phyloP scores from a whole-genome alignment of 2,113 vertebrate genomes.

The Percopsis transmontana region DNA sequence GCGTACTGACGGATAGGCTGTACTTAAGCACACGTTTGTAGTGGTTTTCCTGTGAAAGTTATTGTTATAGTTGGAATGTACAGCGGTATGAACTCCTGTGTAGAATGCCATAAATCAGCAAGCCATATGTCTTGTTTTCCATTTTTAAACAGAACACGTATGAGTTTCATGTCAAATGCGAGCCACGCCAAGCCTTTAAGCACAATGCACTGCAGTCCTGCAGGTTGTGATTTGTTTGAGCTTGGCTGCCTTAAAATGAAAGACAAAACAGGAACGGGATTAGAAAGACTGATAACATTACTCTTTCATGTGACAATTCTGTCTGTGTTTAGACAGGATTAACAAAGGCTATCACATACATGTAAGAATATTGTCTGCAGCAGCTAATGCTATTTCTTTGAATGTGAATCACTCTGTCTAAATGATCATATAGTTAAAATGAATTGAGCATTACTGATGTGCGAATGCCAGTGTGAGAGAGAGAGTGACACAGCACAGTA shows the following conservation, averaged over 20 bases:
- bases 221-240: conserved; percentile 36
- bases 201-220: conserved; percentile 67
- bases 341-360: conserved; percentile 29
- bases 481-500: conserved; percentile 40
- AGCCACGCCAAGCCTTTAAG: conserved; percentile 62
- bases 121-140: neutral
- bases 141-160: conserved; percentile 1
- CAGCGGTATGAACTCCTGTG: conserved; percentile 3
- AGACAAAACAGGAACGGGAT: neutral
- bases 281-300: neutral
- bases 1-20: no score
- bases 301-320: no score
- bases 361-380: conserved; percentile 34
- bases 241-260: conserved; percentile 23
- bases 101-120: no score
- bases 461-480: conserved; percentile 20
- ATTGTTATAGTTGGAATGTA: conserved; percentile 25
- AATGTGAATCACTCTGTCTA: conserved; percentile 22
- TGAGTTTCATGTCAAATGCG: conserved; percentile 26
- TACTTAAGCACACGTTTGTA: conserved; percentile 12
- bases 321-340: conserved; percentile 34
- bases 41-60: conserved; percentile 2
- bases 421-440: conserved; percentile 32
- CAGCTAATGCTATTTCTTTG: conserved; percentile 39
- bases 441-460: conserved; percentile 25